phyloP scores from a whole-genome alignment of 2,888 invertebrate genomes.

The Crocallis elinguaria region DNA sequence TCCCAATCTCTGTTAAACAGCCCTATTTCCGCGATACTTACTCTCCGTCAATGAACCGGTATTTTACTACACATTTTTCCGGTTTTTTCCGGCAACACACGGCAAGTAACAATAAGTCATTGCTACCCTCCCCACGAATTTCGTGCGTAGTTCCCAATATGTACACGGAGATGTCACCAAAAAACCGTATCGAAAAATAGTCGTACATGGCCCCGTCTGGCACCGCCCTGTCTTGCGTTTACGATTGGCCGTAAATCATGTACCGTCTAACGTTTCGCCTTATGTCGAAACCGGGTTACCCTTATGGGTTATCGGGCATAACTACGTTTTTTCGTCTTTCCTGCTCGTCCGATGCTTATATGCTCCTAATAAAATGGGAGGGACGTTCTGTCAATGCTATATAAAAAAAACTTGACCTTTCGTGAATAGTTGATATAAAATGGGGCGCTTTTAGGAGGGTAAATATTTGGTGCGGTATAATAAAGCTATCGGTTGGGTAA shows the following conservation, averaged over 20 bases:
- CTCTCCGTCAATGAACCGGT: constrained; percentile 20
- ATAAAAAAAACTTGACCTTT: constrained; percentile 26
- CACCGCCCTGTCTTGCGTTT: constrained; percentile 42
- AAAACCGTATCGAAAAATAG: constrained; percentile 25
- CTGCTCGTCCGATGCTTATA: constrained; percentile 13
- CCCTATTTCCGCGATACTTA: constrained; percentile 11
- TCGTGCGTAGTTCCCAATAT: constrained; percentile 21
- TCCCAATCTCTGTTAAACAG: constrained; percentile 17
- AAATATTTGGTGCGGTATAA: constrained; percentile 22
- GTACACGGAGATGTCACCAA: constrained; percentile 25
- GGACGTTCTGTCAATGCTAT: constrained; percentile 13
- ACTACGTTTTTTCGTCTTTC: constrained; percentile 15
- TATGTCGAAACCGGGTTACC: constrained; percentile 29
- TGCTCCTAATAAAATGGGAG: constrained; percentile 20
- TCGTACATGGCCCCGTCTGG: constrained; percentile 41
- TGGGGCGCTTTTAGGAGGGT: constrained; percentile 8
- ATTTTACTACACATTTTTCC: constrained; percentile 12
- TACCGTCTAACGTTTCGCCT: constrained; percentile 24
- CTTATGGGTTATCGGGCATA: constrained; percentile 23
- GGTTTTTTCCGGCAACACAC: constrained; percentile 18
- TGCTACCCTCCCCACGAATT: constrained; percentile 16
- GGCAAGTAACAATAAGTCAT: constrained; percentile 26
- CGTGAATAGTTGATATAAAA: constrained; percentile 21
- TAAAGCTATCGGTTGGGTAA: constrained; percentile 20
- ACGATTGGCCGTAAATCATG: constrained; percentile 46